Evolutionary conservation across 2,113 vertebrate genomes (phyloP), one percentile per base, ranked within the genome.

Genomic region (Perca fluviatilis): DNA sequence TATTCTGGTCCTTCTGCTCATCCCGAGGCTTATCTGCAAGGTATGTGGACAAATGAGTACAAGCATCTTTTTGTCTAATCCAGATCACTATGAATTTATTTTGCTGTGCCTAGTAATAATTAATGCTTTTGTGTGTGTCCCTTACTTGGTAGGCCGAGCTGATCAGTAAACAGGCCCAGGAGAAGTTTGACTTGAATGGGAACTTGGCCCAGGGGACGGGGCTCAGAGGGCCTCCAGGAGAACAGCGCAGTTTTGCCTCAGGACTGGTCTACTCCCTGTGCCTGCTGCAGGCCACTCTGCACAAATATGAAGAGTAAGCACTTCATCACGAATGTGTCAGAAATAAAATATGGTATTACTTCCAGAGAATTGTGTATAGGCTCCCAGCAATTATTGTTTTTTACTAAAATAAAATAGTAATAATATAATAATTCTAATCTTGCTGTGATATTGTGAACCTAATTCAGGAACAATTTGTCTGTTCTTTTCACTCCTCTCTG

Each of bases 21-120:
- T 99, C 90, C 98, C 98, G 0, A 94, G 98, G 65, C 97, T 99
- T 86, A 96, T 98, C 92, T 99, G 98, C 92, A 99, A 99, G 97
- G 98, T 99, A 82, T 4, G 7, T 10, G 11, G 3, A 63, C 36
- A 40, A 2, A 49, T 49, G 6, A 21, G 19, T 46, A 3, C 33
- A 47, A 61, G 30, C 3, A 10, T 71, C 12, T 36, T 14, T 47
- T 14, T 56, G 53, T 61, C 4, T 2, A 33, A 30, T 50, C 27
- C 7, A 21, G 50, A 46, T 50, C 11, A 61, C 3, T 16, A 1
- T 40, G 21, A 15, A 25, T 23, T 47, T 6, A 0, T 8, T 23
- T n/a, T 65, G 6, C 57, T 15, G 1, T 40, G 3, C 36, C 50
- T 11, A 0, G 23, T 57, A 68, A 7, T 58, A 49, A 70, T 25